Percentiles rank a stretch among this genome's conserved stretches.
Evolutionary conservation across 2,113 vertebrate species (phyloP).

Genomic region (Odontophorus gujanensis): DNA sequence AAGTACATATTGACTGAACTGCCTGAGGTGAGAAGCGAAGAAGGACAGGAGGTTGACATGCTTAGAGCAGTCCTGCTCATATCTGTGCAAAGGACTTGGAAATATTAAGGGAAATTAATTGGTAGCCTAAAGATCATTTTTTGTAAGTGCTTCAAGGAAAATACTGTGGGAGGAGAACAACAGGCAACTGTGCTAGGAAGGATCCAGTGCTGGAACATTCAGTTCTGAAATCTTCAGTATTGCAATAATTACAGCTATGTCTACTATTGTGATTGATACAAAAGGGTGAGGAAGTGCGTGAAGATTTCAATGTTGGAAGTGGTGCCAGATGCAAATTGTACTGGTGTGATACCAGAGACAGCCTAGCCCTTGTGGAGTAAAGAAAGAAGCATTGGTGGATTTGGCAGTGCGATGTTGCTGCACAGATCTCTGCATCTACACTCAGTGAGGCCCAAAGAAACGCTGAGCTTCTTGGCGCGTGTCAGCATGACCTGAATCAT

Average conservation of each 20-base stretch:
- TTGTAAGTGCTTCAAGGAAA: background rate
- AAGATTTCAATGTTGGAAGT: background rate
- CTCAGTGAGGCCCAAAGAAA: background rate
- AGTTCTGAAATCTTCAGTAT: background rate
- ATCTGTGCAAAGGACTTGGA: background rate
- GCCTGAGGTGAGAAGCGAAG: background rate
- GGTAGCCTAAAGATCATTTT: background rate
- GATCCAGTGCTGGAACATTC: background rate
- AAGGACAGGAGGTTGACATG: background rate
- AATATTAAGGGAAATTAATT: background rate
- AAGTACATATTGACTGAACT: background rate
- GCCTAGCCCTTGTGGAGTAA: background rate
- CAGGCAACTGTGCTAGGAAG: background rate
- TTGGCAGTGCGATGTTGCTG: background rate
- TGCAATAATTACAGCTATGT: background rate
- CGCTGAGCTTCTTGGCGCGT: constrained; percentile 1
- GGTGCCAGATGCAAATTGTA: background rate
- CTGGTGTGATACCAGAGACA: constrained; percentile 4
- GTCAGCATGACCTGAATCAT: background rate
- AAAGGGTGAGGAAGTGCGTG: background rate
- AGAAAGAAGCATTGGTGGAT: background rate
- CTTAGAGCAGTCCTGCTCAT: background rate
- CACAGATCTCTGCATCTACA: background rate
- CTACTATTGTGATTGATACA: background rate
- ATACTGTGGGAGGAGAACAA: background rate